A percentile compares a stretch with the other conserved stretches of the same genome.
Evolutionary conservation across 1,140 invertebrate genomes (phyloP).

Genomic region (Mylabris phalerata): DNA sequence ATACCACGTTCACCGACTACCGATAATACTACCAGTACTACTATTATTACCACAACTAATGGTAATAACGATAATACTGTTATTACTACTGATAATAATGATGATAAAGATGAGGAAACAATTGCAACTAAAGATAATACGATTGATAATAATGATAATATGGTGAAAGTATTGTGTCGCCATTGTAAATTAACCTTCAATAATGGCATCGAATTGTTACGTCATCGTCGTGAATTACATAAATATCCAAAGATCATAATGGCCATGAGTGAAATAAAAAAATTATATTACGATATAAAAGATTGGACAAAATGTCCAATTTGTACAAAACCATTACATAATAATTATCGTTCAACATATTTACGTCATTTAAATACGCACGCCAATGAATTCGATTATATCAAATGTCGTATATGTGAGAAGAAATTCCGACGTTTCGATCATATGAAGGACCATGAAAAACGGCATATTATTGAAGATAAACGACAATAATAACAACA

Average conservation of each 20-base stretch:
- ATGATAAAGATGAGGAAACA: background rate
- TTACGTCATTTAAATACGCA: constrained; percentile 27
- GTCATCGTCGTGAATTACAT: constrained; percentile 23
- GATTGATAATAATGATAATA: background rate
- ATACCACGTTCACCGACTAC: constrained; percentile 3
- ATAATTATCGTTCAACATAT: constrained; percentile 19
- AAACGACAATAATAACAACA: background rate
- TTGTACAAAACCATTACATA: constrained; percentile 18
- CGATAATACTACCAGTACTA: background rate
- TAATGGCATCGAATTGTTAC: constrained; percentile 22
- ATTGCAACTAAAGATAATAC: background rate
- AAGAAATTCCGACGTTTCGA: constrained; percentile 26
- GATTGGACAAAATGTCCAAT: constrained; percentile 25
- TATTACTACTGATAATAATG: background rate
- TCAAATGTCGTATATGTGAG: constrained; percentile 23
- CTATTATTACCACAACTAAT: no score
- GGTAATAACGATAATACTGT: no score
- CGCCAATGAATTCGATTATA: constrained; percentile 10
- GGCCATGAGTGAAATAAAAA: constrained; percentile 19
- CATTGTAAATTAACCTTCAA: constrained; percentile 17
- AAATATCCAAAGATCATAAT: constrained; percentile 16
- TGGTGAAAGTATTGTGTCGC: background rate
- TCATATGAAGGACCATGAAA: constrained; percentile 26
- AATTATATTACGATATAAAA: constrained; percentile 10
- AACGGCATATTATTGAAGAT: constrained; percentile 21